phyloP scores from a whole-genome alignment of 1,140 invertebrate genomes.

The Meteorus sp. region DNA sequence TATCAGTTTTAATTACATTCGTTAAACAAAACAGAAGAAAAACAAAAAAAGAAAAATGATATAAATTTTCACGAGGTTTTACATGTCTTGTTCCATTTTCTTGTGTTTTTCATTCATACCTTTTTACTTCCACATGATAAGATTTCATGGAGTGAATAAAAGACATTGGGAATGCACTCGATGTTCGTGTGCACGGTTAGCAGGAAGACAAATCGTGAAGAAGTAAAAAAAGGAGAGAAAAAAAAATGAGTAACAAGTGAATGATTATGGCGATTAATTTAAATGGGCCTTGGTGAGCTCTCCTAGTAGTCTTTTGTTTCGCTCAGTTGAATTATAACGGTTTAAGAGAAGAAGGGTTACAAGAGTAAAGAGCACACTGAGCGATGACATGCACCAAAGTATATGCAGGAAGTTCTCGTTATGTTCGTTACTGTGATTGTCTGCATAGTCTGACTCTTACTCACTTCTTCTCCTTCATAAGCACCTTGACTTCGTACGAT shows the following conservation, averaged over 20 bases:
- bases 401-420: conserved; percentile 46
- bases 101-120: not conserved
- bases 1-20: too few relatives aligned
- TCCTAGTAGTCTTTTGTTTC: conserved; percentile 13
- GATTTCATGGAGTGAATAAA: not conserved
- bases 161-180: not conserved
- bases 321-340: conserved; percentile 23
- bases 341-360: too few relatives aligned
- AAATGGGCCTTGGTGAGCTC: conserved; percentile 13
- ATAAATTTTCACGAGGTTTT: too few relatives aligned
- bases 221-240: too few relatives aligned
- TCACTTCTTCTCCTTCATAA: not conserved
- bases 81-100: too few relatives aligned
- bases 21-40: too few relatives aligned
- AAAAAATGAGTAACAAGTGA: conserved; percentile 18
- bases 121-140: too few relatives aligned
- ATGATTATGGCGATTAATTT: conserved; percentile 16
- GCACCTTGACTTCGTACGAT: too few relatives aligned
- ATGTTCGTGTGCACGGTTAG: too few relatives aligned
- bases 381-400: conserved; percentile 31
- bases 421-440: conserved; percentile 44
- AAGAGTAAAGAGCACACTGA: conserved; percentile 22
- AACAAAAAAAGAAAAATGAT: too few relatives aligned
- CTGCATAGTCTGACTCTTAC: conserved; percentile 17
- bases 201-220: conserved; percentile 7